Percentiles rank a stretch among this genome's conserved stretches.
Conservation (phyloP, 2,113 vertebrate genomes). For the Tricholaema leucomelas region DNA sequence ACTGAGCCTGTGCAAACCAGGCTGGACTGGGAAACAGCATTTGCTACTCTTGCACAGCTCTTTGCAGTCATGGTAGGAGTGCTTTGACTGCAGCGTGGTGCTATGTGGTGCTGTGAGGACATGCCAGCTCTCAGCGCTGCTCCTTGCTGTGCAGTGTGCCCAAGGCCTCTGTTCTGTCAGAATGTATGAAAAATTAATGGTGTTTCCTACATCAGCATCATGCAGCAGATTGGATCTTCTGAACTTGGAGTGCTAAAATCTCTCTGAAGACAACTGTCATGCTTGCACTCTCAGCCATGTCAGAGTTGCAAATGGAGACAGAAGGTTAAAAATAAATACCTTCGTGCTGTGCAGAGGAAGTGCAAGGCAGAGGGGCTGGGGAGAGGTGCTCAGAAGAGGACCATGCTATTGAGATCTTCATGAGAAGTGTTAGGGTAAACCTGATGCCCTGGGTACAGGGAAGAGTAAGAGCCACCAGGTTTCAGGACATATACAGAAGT, state of each 20-base stretch:
- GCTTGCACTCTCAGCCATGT: not conserved
- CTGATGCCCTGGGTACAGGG: not conserved
- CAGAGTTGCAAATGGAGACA: not conserved
- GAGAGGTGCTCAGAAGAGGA: not conserved
- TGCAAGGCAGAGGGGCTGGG: not conserved
- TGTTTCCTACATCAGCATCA: not conserved
- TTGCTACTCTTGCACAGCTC: not conserved
- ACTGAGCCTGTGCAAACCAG: not conserved
- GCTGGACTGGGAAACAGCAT: not conserved
- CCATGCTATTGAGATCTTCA: not conserved
- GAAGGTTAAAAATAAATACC: slow-evolving; percentile 12
- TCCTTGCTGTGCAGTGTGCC: rapidly evolving
- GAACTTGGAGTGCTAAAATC: not conserved
- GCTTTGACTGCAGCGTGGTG: not conserved
- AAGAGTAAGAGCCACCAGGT: not conserved
- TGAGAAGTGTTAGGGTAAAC: not conserved
- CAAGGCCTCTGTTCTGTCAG: not conserved
- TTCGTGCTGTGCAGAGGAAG: not conserved
- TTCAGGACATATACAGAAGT: not conserved
- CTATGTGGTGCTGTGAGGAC: not conserved
- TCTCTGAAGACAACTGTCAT: not conserved
- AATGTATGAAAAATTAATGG: not conserved
- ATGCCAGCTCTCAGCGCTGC: rapidly evolving
- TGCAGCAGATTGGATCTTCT: not conserved
- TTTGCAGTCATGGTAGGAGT: not conserved